Evolutionary conservation across 2,797 vertebrate species (phyloP).

Genomic region (Poeciliopsis gracilis): DNA sequence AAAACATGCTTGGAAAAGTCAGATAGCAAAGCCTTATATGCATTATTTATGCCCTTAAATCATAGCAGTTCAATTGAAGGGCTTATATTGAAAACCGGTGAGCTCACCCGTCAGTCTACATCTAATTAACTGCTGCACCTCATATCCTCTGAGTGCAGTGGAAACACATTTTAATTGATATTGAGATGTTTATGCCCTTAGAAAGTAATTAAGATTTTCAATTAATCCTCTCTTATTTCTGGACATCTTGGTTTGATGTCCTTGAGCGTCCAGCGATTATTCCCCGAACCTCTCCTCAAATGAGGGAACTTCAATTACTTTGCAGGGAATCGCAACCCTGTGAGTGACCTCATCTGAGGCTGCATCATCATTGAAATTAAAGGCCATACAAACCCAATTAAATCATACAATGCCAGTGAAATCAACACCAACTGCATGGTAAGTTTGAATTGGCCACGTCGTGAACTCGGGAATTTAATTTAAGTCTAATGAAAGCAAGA

Average conservation of each 20-base stretch:
- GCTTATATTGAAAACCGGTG: conserved; percentile 78
- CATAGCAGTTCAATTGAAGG: conserved; percentile 78
- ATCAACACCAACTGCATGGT: conserved; percentile 51
- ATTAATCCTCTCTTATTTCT: conserved; percentile 87
- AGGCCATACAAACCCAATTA: conserved; percentile 79
- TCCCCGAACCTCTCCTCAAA: conserved; percentile 79
- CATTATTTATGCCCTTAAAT: conserved; percentile 83
- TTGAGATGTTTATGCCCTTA: conserved; percentile 88
- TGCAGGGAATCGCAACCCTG: conserved; percentile 74
- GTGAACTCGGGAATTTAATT: conserved; percentile 35
- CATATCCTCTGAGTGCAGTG: conserved; percentile 83
- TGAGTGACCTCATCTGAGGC: conserved; percentile 79
- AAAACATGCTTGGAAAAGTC: conserved; percentile 49
- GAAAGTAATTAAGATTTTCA: conserved; percentile 90
- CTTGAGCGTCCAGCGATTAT: conserved; percentile 83
- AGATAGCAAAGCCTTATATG: conserved; percentile 73
- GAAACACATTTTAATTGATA: conserved; percentile 88
- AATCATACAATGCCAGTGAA: conserved; percentile 65
- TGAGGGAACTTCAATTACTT: conserved; percentile 82
- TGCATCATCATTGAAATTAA: conserved; percentile 83
- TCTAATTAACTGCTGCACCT: conserved; percentile 86
- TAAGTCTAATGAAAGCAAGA: conserved; percentile 66
- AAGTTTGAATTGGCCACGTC: conserved; percentile 28
- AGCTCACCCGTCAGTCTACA: conserved; percentile 81
- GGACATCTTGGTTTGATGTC: conserved; percentile 84